A percentile compares a stretch with the other conserved stretches of the same genome.
phyloP scores from a whole-genome alignment of 2,888 invertebrate species.

The Periphyllus acericola region DNA sequence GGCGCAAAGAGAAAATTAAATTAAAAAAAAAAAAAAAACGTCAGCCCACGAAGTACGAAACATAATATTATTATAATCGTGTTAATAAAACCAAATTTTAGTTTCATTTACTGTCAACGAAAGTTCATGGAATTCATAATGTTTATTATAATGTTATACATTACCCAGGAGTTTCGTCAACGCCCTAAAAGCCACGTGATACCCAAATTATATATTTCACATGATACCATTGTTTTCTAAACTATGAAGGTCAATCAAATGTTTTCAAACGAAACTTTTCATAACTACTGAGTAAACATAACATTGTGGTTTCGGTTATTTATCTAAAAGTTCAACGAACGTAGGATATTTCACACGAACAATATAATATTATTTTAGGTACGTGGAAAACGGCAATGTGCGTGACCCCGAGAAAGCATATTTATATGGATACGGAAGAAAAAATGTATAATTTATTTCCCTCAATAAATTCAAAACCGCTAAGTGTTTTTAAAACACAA shows the following conservation, averaged over 20 bases:
- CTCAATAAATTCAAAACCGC: not conserved
- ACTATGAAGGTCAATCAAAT: not conserved
- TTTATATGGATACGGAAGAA: not conserved
- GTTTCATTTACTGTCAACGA: too few relatives aligned
- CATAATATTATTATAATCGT: not conserved
- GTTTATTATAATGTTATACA: too few relatives aligned
- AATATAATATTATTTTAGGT: not conserved
- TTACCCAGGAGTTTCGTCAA: too few relatives aligned
- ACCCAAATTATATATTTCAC: not conserved
- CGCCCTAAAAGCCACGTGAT: too few relatives aligned
- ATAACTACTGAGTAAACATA: not conserved
- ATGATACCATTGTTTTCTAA: not conserved
- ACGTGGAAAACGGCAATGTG: not conserved
- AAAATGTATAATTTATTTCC: not conserved
- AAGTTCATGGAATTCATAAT: too few relatives aligned
- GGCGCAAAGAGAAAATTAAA: slow-evolving; percentile 62
- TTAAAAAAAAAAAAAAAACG: slow-evolving; percentile 14
- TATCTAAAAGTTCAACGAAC: not conserved
- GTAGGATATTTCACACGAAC: not conserved
- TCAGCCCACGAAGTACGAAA: not conserved
- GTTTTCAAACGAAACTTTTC: not conserved
- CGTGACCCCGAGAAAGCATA: not conserved
- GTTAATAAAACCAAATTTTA: too few relatives aligned
- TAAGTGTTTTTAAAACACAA: not conserved
- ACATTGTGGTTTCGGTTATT: not conserved